Evolutionary conservation across 2,113 vertebrate species (phyloP), one percentile per base, ranked within the genome.

Genomic region (Falcunculus frontatus): DNA sequence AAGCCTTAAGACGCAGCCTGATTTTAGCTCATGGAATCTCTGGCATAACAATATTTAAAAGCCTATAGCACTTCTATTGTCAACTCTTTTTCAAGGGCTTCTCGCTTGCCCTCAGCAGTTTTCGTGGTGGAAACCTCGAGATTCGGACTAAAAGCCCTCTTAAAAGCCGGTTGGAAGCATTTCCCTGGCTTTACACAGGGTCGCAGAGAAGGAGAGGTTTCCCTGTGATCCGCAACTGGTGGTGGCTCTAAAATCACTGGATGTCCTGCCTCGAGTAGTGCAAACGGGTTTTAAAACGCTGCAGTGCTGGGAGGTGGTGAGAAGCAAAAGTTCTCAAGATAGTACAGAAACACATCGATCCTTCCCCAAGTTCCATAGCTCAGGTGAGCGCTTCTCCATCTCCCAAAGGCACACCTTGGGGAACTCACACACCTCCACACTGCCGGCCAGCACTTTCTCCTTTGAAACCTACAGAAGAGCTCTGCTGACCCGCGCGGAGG

Each of bases 141-240:
- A 49, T 6, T 37, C 2, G 2, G 23, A n/a, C 30, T 59, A 67
- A 77, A 74, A 72, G 27, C 16, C 20, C 20, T 60, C 56, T 41
- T 60, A 56, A 84, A 63, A 89, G 5, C 14, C 3, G 0, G 3
- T 20, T 65, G 69, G 47, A 42, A 86, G 53, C 7, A 17, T 39
- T 69, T 30, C 16, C 6, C 29, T 6, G 47, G 22, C 32, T 95
- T 78, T 57, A 72, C 33, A 13, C 2, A 7, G 19, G 8, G 27
- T 5, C 0, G 0, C 8, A 27, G 65, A 27, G 23, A 37, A 15
- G 32, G 41, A 82, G 20, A 50, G 3, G 0, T 3, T 41, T 90
- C 57, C 44, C 16, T 29, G 49, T 0, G 1, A 16, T 16, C 12
- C 23, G 3, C 19, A 47, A 1, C 11, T 10, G 9, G 4, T 16